These are phyloP conservation scores for Epirrhoe tristata DNA, from an alignment of 2,888 invertebrate species.

Conservation along the genomic window DNA sequence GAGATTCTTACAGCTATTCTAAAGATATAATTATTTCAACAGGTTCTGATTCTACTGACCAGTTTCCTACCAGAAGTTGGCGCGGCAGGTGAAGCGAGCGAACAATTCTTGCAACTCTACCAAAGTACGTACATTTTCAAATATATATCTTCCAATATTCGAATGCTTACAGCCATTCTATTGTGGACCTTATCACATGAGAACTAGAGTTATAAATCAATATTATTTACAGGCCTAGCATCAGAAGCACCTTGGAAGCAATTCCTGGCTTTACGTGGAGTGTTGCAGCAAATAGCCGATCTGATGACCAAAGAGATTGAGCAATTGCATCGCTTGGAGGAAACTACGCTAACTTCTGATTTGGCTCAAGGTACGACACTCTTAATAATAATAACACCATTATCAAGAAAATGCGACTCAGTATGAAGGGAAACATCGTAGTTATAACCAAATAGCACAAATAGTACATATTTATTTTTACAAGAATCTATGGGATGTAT, in stretches of 20 bases:
- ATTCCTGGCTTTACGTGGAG: slow-evolving; percentile 95
- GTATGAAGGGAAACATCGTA: too few relatives aligned
- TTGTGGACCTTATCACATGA: neutral
- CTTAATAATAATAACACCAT: too few relatives aligned
- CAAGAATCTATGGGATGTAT: too few relatives aligned
- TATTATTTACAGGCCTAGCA: slow-evolving; percentile 84
- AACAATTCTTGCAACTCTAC: slow-evolving; percentile 95
- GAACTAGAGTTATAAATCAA: neutral
- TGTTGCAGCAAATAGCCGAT: slow-evolving; percentile 93
- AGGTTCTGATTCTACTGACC: slow-evolving; percentile 94
- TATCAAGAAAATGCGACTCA: too few relatives aligned
- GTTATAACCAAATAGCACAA: too few relatives aligned
- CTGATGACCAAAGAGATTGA: slow-evolving; percentile 95
- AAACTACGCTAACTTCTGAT: slow-evolving; percentile 96
- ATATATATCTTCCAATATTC: neutral
- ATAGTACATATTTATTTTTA: too few relatives aligned
- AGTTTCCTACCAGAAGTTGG: slow-evolving; percentile 95
- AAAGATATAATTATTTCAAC: slow-evolving; percentile 34
- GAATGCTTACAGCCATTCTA: neutral
- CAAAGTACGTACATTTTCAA: slow-evolving; percentile 82
- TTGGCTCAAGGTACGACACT: slow-evolving; percentile 90
- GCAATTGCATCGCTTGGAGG: slow-evolving; percentile 94
- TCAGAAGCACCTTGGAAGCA: slow-evolving; percentile 96
- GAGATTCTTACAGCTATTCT: neutral
- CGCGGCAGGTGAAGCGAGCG: slow-evolving; percentile 95